Base-by-base conservation (phyloP, 2,888 invertebrate species). In the Acanthosepion lycidas region DNA sequence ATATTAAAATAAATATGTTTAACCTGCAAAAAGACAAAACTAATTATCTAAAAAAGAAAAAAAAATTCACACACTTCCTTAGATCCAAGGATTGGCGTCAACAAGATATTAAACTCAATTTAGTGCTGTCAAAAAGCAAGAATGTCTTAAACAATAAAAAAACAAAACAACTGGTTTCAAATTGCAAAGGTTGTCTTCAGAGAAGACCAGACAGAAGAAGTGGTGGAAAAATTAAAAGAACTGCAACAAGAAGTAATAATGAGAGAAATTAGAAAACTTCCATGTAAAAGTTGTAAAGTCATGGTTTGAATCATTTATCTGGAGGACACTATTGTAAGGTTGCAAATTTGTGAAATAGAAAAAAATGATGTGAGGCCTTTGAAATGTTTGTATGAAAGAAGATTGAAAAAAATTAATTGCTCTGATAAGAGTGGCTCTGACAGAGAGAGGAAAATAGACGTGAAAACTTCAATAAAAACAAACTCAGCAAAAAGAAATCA, bases 331-430 rank as follows among this genome's bases (percentile, higher is more conserved):
- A 78, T 78, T 78, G 78, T 78, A 78, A 33, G n/a, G 78, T n/a
- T 78, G 33, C 78, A 33, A 78, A 78, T 78, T 78, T 78, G 78
- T 78, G 78, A 78, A 78, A 78, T 78, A 5, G 78, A 78, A 78
- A 59, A 78, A 78, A 78, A 78, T 33, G 78, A 78, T 78, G n/a
- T 33, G 78, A 78, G n/a, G n/a, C 33, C 78, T 78, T 78, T 78
- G 78, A 78, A 78, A 78, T 78, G n/a, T 78, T 78, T 78, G n/a
- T n/a, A 78, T 78, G 78, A n/a, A n/a, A 78, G 78, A 78, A 78
- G 33, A n/a, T n/a, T 78, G 78, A n/a, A 78, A 78, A 64, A 78
- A 78, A 78, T 78, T 78, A 78, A 78, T 78, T 78, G 78, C n/a
- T 15, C n/a, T 33, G 78, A 78, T n/a, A 78, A 78, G 28, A 78